Percentiles rank a stretch among this genome's conserved stretches.
These are phyloP conservation scores for Orthosia incerta DNA, from an alignment of 2,888 invertebrate genomes.

Conservation along the genomic window DNA sequence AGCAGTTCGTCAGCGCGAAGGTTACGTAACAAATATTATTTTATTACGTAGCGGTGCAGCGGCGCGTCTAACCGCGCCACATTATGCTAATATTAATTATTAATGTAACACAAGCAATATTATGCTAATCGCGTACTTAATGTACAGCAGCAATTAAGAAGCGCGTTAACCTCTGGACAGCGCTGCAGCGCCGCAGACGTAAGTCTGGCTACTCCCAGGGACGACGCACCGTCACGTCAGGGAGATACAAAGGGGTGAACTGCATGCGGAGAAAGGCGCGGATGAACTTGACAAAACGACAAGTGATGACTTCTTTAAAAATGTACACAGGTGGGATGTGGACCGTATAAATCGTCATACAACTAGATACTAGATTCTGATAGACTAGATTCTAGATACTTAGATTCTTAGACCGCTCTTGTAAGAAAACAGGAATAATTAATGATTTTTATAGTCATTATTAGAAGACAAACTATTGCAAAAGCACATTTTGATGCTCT, in stretches of 20 bases:
- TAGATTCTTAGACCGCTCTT: too few relatives aligned
- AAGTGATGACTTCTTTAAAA: background rate
- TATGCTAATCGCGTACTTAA: conserved; percentile 72
- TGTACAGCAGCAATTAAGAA: conserved; percentile 69
- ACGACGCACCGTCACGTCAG: conserved; percentile 3
- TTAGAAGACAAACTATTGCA: background rate
- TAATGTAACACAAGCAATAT: conserved; percentile 66
- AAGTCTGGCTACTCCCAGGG: conserved; percentile 3
- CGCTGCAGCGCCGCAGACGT: conserved; percentile 14
- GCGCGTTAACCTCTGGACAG: conserved; percentile 61
- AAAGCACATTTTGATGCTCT: background rate
- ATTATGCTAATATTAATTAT: conserved; percentile 71
- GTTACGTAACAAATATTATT: conserved; percentile 38
- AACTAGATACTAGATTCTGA: background rate
- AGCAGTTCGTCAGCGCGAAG: conserved; percentile 18
- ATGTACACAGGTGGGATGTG: background rate
- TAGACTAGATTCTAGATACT: background rate
- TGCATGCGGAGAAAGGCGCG: background rate
- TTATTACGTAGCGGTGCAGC: conserved; percentile 29
- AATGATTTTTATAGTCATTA: background rate
- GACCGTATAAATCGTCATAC: background rate
- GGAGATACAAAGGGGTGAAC: conserved; percentile 3
- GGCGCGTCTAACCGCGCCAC: conserved; percentile 53
- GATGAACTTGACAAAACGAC: background rate
- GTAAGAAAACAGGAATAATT: background rate